These are phyloP conservation scores for Melinaea menophilus DNA, from an alignment of 2,888 invertebrate genomes.

Conservation along the genomic window DNA sequence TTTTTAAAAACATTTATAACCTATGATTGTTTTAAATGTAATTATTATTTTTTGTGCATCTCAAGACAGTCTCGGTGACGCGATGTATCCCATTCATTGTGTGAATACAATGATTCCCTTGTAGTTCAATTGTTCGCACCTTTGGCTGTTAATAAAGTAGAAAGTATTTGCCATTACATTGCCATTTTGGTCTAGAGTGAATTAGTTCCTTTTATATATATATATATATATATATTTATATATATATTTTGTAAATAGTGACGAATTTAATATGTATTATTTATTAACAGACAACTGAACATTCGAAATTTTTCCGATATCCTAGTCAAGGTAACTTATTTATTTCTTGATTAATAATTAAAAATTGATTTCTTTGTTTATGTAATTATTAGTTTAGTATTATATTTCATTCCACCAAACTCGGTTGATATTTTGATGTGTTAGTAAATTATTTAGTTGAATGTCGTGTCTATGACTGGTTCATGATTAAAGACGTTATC, in stretches of 20 bases:
- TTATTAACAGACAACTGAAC: slow-evolving; percentile 60
- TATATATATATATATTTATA: slow-evolving; percentile 50
- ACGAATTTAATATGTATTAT: slow-evolving; percentile 71
- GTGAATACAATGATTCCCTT: slow-evolving; percentile 42
- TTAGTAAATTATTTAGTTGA: slow-evolving; percentile 62
- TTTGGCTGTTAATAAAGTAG: slow-evolving; percentile 63
- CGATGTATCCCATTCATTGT: slow-evolving; percentile 33
- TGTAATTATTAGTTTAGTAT: slow-evolving; percentile 45
- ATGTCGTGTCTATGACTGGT: slow-evolving; percentile 34
- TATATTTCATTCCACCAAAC: slow-evolving; percentile 62
- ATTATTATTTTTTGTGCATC: slow-evolving; percentile 12
- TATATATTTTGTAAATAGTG: slow-evolving; percentile 67
- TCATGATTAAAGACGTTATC: slow-evolving; percentile 32
- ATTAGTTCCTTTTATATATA: slow-evolving; percentile 70
- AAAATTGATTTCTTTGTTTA: slow-evolving; percentile 57
- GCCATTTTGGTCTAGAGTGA: slow-evolving; percentile 75
- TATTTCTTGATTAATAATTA: slow-evolving; percentile 58
- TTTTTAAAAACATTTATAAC: not conserved
- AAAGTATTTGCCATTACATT: slow-evolving; percentile 74
- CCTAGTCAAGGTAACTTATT: slow-evolving; percentile 76
- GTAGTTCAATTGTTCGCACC: slow-evolving; percentile 50
- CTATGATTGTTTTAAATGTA: not conserved
- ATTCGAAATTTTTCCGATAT: slow-evolving; percentile 69
- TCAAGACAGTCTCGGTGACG: slow-evolving; percentile 19
- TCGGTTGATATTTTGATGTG: slow-evolving; percentile 43